phyloP scores from a whole-genome alignment of 92 coral and sea anemone genomes.

The Palythoa caribaeorum region DNA sequence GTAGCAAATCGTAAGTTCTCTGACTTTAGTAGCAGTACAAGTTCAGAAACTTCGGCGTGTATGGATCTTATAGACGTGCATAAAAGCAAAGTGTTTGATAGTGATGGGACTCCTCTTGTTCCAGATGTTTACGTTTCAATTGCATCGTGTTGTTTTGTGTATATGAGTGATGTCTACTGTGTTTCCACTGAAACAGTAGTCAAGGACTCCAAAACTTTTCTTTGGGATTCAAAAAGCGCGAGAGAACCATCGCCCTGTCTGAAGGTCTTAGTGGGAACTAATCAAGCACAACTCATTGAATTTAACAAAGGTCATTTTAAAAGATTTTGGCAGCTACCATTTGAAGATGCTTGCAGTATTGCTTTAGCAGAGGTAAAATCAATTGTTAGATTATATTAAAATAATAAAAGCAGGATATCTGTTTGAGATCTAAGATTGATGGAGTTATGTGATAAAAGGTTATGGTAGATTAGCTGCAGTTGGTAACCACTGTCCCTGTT shows the following conservation, averaged over 20 bases:
- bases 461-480: no score
- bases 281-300: constrained; percentile 81
- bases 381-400: no score
- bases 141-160: constrained; percentile 50
- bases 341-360: constrained; percentile 70
- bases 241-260: not conserved
- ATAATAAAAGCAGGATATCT: no score
- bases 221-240: not conserved
- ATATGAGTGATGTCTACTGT: not conserved
- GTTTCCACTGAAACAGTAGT: constrained; percentile 4
- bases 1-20: constrained; percentile 4
- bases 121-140: constrained; percentile 61
- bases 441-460: no score
- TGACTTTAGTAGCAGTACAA: not conserved
- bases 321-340: constrained; percentile 83
- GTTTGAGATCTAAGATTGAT: no score
- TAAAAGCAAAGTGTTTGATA: constrained; percentile 25
- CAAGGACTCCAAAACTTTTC: not conserved
- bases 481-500: no score
- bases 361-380: constrained; percentile 70
- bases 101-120: constrained; percentile 29
- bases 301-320: constrained; percentile 73
- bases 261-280: constrained; percentile 63
- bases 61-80: constrained; percentile 30
- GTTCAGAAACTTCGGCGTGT: constrained; percentile 47